These are phyloP conservation scores for Cyrtorhinus lividipennis DNA, from an alignment of 1,140 invertebrate genomes.

Conservation along the genomic window DNA sequence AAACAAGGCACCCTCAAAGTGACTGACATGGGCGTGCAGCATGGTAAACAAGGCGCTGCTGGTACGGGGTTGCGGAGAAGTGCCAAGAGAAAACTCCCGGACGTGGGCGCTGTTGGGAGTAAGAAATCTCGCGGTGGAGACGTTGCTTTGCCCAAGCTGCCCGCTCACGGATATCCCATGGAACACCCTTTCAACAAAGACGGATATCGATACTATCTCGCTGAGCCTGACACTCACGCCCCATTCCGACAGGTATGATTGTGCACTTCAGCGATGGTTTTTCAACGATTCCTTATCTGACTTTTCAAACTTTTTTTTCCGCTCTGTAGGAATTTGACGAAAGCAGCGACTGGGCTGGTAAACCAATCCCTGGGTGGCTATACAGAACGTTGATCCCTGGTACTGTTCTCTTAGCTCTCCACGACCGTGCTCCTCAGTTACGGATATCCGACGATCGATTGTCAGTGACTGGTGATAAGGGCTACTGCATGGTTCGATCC, in stretches of 20 bases:
- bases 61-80: slow-evolving; percentile 45
- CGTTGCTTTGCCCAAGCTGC: slow-evolving; percentile 56
- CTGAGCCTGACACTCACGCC: slow-evolving; percentile 94
- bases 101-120: slow-evolving; percentile 41
- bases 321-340: slow-evolving; percentile 99
- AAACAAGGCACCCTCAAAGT: slow-evolving; percentile 65
- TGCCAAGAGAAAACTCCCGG: slow-evolving; percentile 58
- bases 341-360: slow-evolving; percentile 89
- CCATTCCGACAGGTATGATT: slow-evolving; percentile 75
- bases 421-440: slow-evolving; percentile 89
- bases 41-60: slow-evolving; percentile 39
- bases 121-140: slow-evolving; percentile 60
- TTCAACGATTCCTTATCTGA: too few species aligned
- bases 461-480: slow-evolving; percentile 89
- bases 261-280: too few species aligned
- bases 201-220: slow-evolving; percentile 90
- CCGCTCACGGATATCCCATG: slow-evolving; percentile 84
- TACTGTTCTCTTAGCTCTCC: slow-evolving; percentile 78
- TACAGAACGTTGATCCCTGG: slow-evolving; percentile 78
- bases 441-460: slow-evolving; percentile 85
- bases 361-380: slow-evolving; percentile 95
- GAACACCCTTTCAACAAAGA: slow-evolving; percentile 99
- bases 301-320: too few species aligned
- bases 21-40: slow-evolving; percentile 69
- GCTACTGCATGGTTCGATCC: slow-evolving; percentile 91